Base-by-base conservation (phyloP, 2,888 invertebrate species). In the Apeira syringaria region DNA sequence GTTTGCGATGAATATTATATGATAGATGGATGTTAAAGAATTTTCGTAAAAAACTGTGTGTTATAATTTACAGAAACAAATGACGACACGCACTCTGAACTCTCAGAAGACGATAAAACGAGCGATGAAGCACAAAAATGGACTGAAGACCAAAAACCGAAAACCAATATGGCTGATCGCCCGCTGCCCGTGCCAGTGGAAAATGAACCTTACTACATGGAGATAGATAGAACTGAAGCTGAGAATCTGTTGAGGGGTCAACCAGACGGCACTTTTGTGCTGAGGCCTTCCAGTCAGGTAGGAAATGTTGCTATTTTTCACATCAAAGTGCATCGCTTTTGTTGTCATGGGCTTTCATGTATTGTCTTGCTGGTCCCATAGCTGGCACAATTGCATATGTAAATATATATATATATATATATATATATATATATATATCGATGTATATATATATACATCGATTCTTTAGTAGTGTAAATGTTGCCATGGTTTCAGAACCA, bases 241-340 rank as follows among this genome's bases (percentile, higher is more conserved):
- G 92, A 91, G 65, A 81, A 83, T 40, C 56, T 92, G 42, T 63
- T 92, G 56, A 76, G 71, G 36, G 89, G 90, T 1, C 91, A 90
- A 50, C 91, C 92, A n/a, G 91, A 92, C 64, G 92, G 92, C 5
- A 91, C 91, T 1, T 92, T 92, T 55, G 80, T 92, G 32, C 70
- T 92, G 50, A 76, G 92, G 36, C 92, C 92, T 31, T 91, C 91
- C 0, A 90, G 87, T 56, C 89, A 90, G 80, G 88, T 87, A 28
- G 38, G 35, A 15, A 15, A 8, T 7, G 3, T 3, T n/a, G n/a
- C 2, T 24, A 3, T 3, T 3, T 4, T 4, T 5, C 2, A 15
- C 15, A 15, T 4, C 4, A 4, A 15, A 3, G 4, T 3, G 4
- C 15, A 15, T 15, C 15, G 15, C 15, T 15, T 15, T 4, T 15